Base-by-base conservation (phyloP, 2,888 invertebrate species). In the Lydus trimaculatus region DNA sequence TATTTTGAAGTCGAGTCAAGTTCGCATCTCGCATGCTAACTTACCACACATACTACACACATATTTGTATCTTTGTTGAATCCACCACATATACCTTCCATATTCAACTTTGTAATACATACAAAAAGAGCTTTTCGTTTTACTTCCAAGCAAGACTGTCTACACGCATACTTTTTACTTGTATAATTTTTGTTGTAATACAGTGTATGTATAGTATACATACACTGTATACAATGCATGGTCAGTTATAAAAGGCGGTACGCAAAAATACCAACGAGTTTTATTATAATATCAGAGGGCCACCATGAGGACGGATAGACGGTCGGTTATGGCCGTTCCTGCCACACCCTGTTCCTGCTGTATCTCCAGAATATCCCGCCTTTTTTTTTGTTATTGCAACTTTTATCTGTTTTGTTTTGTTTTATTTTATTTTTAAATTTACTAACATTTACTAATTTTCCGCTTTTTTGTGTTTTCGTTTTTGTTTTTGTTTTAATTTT, bases 1-100 rank as follows among this genome's bases (percentile, higher is more conserved):
- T 56, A 25, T 56, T 56, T 56, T 56, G 56, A 56, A 56, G 56
- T 56, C 56, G 25, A 56, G 25, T 56, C 56, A 56, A 56, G 56
- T 25, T 56, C 56, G 15, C 25, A 56, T 56, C 25, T 56, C 56
- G 56, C 56, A 56, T 56, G 56, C 25, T 56, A 56, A 56, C 56
- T 25, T 56, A 25, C 56, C 56, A 56, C 56, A 56, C 25, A 56
- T 56, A 56, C 48, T 56, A 56, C 48, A 36, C 2, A 4, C 28
- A 31, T 43, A 17, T 8, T 25, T 13, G 23, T 56, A 9, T 56
- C 56, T 56, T 25, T 56, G 56, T 56, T 56, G 25, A 25, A 56
- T 20, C 20, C 48, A 20, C 20, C 48, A 20, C 23, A 7, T 7
- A 52, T 23, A 13, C 25, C 25, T 48, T n/a, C 20, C 7, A 48